phyloP scores from a whole-genome alignment of 2,113 vertebrate species.

The Nerophis ophidion region DNA sequence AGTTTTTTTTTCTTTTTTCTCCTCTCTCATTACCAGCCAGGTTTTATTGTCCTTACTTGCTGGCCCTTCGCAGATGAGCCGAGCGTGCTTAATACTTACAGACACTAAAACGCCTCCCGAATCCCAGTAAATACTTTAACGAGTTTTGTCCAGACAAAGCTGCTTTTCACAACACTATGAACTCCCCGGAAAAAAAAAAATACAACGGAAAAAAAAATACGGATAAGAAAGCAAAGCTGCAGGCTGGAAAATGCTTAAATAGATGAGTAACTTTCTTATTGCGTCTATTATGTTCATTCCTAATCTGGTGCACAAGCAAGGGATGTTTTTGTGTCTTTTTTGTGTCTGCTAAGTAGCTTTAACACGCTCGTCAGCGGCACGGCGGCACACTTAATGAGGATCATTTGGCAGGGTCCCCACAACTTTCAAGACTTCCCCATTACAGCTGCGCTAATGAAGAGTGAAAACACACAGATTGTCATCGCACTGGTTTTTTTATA shows the following conservation, averaged over 20 bases:
- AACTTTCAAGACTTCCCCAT: background rate
- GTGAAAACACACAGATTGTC: background rate
- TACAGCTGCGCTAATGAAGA: background rate
- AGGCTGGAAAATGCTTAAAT: constrained; percentile 22
- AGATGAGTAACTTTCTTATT: constrained; percentile 16
- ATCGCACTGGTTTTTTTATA: too few relatives aligned
- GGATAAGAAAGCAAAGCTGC: constrained; percentile 7
- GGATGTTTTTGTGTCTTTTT: background rate
- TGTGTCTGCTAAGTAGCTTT: constrained; percentile 8
- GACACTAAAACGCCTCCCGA: constrained; percentile 26
- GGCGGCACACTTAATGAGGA: constrained; percentile 7
- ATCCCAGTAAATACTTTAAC: constrained; percentile 25
- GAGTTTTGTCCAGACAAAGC: constrained; percentile 16
- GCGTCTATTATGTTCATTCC: constrained; percentile 1
- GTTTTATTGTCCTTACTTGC: background rate
- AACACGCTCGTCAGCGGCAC: background rate
- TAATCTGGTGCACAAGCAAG: constrained; percentile 1
- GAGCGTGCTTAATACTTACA: constrained; percentile 14
- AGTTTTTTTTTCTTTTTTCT: too few relatives aligned
- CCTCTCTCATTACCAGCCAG: constrained; percentile 20
- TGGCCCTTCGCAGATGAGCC: constrained; percentile 16
- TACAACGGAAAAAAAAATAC: constrained; percentile 3
- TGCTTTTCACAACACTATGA: background rate
- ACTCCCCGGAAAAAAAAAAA: background rate
- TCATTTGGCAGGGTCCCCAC: constrained; percentile 1